Evolutionary conservation across 2,113 vertebrate species (phyloP), one percentile per base, ranked within the genome.

Genomic region (Hippocampus mohnikei): DNA sequence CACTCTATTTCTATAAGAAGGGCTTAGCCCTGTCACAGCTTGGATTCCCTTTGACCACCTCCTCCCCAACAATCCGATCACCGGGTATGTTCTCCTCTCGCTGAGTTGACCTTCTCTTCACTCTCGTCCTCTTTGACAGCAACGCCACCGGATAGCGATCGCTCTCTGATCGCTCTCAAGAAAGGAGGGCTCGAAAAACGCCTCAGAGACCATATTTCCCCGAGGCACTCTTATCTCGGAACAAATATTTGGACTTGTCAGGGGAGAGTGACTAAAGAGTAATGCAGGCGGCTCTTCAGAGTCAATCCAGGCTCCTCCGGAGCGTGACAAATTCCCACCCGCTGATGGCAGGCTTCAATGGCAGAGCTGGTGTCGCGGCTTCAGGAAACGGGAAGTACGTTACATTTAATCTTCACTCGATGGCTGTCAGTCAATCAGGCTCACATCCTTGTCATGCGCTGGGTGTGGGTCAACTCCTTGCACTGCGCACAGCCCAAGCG

Each of bases 291-390:
- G 23, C 23, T 58, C 58, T 60, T 18, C 2, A 8, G 27, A 60
- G 58, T 60, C 27, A 9, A 60, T 60, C 58, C 15, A 18, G 58
- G 16, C 58, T 60, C 27, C 16, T 33, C 15, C 12, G 23, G 58
- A 60, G 58, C 58, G 58, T 60, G 58, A 60, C 58, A 60, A 60
- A 60, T 60, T 60, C 58, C 58, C 58, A 33, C 27, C 27, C 58
- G 27, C 5, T 16, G 27, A 60, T 18, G 58, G 15, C 58, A 33
- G 29, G 58, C 27, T 33, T 60, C 15, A 33, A 60, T 60, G 58
- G 58, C 58, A 20, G 16, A 33, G 7, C 7, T 8, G 58, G 5
- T 20, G 58, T 59, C 58, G 27, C 5, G 8, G 58, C 58, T 20
- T 33, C 58, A 2, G 58, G 58, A 18, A 59, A 27, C 12, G 13